Base-by-base conservation (phyloP, 2,888 invertebrate species). In the Plusia festucae region DNA sequence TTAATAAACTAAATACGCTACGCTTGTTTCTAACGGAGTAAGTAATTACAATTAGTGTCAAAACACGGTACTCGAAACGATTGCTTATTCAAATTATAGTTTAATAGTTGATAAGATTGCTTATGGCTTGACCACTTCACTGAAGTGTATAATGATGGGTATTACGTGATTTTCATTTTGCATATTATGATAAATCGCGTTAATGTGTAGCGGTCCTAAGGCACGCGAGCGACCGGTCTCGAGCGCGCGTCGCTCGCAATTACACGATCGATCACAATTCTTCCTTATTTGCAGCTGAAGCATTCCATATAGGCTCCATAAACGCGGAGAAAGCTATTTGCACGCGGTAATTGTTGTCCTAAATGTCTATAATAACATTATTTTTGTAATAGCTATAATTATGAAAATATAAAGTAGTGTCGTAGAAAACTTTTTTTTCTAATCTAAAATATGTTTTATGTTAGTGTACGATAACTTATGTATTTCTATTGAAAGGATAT, bases 251-350 rank as follows among this genome's bases (percentile, higher is more conserved):
- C 61, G 65, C 59, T n/a, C 51, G 67, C 71, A 73, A 83, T 82
- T 83, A 74, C 68, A 49, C 63, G 55, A 73, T 70, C 78, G 62
- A 78, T 78, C 81, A 71, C 68, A 58, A 65, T 61, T 61, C 73
- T 76, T 80, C 81, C 81, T 82, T 76, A 71, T 80, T 76, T 68
- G 72, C 59, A 65, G 60, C 46, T 18, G 61, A 53, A 65, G 57
- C 56, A 60, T 60, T 67, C 54, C 55, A 69, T 78, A 65, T 51
- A 56, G 74, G 64, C 57, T 60, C 61, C 61, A 59, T 78, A 68
- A 68, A 65, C 20, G 61, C 51, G 60, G 63, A 53, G 63, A 80
- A 74, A 78, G 65, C 64, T 60, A 61, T 65, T 66, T 71, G 63
- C 72, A 54, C 65, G 49, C 51, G 52, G 63, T 68, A 65, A 73